phyloP scores from a whole-genome alignment of 2,888 invertebrate species.

The Punctoribates punctum region DNA sequence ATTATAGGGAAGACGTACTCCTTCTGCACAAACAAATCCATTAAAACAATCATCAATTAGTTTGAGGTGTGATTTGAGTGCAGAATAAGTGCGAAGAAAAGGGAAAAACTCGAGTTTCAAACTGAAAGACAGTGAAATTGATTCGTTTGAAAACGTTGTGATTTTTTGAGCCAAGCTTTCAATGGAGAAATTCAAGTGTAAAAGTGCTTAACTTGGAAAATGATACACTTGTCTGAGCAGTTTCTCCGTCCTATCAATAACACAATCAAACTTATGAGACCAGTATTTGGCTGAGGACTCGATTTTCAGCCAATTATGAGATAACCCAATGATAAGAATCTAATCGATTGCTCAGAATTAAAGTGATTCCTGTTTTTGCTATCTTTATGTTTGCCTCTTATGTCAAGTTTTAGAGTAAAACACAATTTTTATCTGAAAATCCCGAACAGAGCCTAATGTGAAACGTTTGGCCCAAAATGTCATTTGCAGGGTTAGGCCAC shows the following conservation, averaged over 20 bases:
- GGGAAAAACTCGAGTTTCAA: too few species aligned
- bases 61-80: not conserved
- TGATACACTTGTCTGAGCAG: not conserved
- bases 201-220: not conserved
- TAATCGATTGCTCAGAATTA: not conserved
- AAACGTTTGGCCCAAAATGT: slow-evolving; percentile 28
- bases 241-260: slow-evolving; percentile 11
- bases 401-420: slow-evolving; percentile 15
- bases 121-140: too few species aligned
- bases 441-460: not conserved
- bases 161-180: too few species aligned
- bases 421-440: slow-evolving; percentile 24
- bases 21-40: slow-evolving; percentile 49
- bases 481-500: slow-evolving; percentile 22
- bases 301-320: slow-evolving; percentile 13
- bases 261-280: not conserved
- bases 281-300: not conserved
- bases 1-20: slow-evolving; percentile 53
- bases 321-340: not conserved
- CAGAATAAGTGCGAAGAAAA: not conserved
- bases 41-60: not conserved
- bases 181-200: too few species aligned
- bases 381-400: not conserved
- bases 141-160: too few species aligned
- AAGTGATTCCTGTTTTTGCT: slow-evolving; percentile 5